A percentile compares a stretch with the other conserved stretches of the same genome.
Conservation (phyloP, 2,888 invertebrate genomes). For the Troilus luridus region DNA sequence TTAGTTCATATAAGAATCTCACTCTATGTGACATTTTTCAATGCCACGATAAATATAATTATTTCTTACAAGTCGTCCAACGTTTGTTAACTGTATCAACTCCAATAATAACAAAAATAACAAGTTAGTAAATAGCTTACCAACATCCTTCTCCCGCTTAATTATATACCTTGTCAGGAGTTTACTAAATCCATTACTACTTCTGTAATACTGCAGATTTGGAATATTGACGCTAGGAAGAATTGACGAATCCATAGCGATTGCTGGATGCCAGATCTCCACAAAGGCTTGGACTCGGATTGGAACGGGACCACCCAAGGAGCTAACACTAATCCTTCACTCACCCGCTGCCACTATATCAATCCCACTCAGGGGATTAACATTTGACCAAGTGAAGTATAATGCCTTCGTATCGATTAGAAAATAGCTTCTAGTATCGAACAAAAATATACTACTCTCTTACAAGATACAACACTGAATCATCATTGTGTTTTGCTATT, state of each 20-base stretch:
- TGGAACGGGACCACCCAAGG: not conserved
- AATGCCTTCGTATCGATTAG: not conserved
- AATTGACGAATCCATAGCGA: not conserved
- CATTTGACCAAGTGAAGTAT: not conserved
- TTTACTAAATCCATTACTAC: too few species aligned
- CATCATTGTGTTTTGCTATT: not conserved
- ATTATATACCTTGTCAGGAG: too few species aligned
- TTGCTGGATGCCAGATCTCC: not conserved
- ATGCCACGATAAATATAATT: too few species aligned
- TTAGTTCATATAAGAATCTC: too few species aligned
- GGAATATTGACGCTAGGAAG: too few species aligned
- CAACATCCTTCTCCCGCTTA: too few species aligned
- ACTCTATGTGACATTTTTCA: too few species aligned
- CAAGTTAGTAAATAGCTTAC: too few species aligned
- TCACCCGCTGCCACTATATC: not conserved
- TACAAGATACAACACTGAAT: not conserved
- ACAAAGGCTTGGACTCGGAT: not conserved
- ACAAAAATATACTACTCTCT: not conserved
- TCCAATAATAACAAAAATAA: too few species aligned
- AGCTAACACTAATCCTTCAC: not conserved
- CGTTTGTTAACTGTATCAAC: too few species aligned
- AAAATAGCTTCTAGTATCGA: not conserved
- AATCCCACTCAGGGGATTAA: not conserved
- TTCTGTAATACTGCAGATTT: too few species aligned
- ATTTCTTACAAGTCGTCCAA: too few species aligned